phyloP scores from a whole-genome alignment of 2,797 vertebrate species.

The Anniella stebbinsi region DNA sequence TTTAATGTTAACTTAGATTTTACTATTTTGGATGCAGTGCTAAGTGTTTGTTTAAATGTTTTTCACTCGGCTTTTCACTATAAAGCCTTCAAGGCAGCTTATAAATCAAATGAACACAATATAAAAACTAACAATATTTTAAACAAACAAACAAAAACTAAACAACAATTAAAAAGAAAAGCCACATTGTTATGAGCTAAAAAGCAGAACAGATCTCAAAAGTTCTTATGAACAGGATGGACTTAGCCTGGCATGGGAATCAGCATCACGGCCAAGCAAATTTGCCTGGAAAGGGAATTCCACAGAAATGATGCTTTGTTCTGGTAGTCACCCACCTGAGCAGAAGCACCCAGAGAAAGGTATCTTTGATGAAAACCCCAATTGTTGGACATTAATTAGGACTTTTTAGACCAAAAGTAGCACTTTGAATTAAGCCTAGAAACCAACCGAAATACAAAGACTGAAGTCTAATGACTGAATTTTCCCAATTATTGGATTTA shows the following conservation, averaged over 20 bases:
- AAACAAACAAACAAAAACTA: background rate
- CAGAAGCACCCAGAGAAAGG: background rate
- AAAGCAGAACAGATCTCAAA: background rate
- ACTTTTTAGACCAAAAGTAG: too few species aligned
- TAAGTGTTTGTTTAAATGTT: background rate
- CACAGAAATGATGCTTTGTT: background rate
- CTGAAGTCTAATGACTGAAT: too few species aligned
- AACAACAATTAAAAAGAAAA: background rate
- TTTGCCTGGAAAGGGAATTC: background rate
- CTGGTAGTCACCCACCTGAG: background rate
- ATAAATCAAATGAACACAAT: background rate
- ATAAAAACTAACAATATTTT: background rate
- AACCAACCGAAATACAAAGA: background rate
- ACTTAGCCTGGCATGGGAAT: background rate
- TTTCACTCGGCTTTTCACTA: background rate
- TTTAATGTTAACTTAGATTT: background rate
- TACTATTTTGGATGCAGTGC: background rate
- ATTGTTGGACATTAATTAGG: background rate
- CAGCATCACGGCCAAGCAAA: background rate
- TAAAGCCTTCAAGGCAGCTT: background rate
- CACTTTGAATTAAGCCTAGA: background rate
- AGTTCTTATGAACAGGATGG: too few species aligned
- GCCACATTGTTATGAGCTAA: background rate
- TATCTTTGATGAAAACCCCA: background rate
- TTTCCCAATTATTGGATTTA: too few species aligned